A percentile compares a stretch with the other conserved stretches of the same genome.
Evolutionary conservation across 2,113 vertebrate species (phyloP).

Genomic region (Phoxinus phoxinus): DNA sequence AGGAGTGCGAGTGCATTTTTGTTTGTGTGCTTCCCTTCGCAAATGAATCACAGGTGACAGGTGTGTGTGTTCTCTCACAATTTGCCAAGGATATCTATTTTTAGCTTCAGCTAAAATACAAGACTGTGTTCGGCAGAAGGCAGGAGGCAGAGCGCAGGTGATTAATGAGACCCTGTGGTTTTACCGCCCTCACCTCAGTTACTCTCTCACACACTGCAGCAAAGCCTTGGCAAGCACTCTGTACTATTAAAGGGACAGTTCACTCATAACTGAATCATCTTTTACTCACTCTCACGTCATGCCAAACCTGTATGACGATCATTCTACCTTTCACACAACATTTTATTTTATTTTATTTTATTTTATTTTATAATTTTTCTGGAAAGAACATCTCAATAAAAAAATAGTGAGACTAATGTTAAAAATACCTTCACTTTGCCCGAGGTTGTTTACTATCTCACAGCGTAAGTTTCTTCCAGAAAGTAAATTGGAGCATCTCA

Average conservation of each 20-base stretch:
- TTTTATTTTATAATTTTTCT: too few relatives aligned
- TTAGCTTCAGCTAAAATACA: constrained; percentile 38
- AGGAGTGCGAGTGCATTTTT: neutral
- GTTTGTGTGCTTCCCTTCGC: neutral
- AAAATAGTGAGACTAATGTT: neutral
- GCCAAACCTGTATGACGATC: neutral
- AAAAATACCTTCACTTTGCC: neutral
- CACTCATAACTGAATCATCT: neutral
- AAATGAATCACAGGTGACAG: constrained; percentile 49
- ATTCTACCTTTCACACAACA: too few relatives aligned
- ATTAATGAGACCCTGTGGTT: constrained; percentile 50
- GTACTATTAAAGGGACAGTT: neutral
- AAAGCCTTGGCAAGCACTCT: neutral
- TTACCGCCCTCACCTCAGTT: constrained; percentile 18
- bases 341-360: too few relatives aligned
- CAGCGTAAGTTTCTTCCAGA: neutral
- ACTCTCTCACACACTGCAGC: constrained; percentile 9
- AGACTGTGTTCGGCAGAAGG: constrained; percentile 52
- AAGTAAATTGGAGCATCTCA: too few relatives aligned
- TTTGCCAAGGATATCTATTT: constrained; percentile 47
- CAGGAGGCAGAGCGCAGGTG: constrained; percentile 25
- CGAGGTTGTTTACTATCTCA: neutral
- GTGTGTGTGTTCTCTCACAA: constrained; percentile 40
- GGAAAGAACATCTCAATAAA: neutral
- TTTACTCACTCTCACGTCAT: neutral